phyloP scores from a whole-genome alignment of 2,113 vertebrate genomes.

The Chlorodrepanis virens region DNA sequence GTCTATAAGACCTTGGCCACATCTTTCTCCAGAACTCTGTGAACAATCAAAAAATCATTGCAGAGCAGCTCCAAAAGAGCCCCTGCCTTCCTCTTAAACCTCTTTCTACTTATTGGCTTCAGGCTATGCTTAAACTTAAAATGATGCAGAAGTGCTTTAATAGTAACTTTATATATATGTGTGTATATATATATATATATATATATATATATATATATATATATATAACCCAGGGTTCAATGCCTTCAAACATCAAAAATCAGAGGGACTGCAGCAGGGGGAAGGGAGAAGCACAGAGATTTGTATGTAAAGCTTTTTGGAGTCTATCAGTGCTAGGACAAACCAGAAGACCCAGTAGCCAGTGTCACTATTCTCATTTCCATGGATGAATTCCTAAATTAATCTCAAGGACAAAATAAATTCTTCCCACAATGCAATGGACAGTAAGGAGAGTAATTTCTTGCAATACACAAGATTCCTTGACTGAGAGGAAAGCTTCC shows the following conservation, averaged over 20 bases:
- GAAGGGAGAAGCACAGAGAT: neutral
- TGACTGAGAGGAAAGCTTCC: neutral
- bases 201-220: too few relatives aligned
- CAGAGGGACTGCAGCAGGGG: neutral
- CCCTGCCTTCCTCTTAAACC: neutral
- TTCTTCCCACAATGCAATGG: neutral
- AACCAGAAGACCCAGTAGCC: neutral
- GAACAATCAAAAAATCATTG: neutral
- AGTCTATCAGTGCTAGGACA: accelerated
- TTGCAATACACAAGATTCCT: neutral
- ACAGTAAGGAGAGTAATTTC: neutral
- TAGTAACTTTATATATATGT: neutral
- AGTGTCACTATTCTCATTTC: neutral
- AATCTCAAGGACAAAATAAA: neutral
- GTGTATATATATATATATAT: too few relatives aligned
- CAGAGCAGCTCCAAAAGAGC: neutral
- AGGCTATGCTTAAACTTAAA: neutral
- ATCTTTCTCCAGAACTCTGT: neutral
- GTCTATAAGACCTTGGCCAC: neutral
- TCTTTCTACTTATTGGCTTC: neutral
- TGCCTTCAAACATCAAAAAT: neutral
- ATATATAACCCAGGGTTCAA: neutral
- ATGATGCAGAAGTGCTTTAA: neutral
- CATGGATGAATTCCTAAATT: neutral
- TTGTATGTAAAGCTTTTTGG: accelerated